Percentiles rank a stretch among this genome's conserved stretches.
phyloP scores from a whole-genome alignment of 1,140 invertebrate genomes.

The Monomorium pharaonis region DNA sequence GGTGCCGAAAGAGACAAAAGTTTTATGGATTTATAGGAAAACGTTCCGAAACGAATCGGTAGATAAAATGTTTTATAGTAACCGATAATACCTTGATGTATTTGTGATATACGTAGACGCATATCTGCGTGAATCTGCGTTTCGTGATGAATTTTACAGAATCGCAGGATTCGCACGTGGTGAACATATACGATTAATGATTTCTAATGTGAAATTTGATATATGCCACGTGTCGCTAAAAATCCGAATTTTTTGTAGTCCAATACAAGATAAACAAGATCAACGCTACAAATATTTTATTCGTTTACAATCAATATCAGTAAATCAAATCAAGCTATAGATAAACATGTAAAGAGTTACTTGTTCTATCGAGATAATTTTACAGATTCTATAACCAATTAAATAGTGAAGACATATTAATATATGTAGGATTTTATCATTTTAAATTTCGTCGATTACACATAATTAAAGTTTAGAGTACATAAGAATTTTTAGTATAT shows the following conservation, averaged over 20 bases:
- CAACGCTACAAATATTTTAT: neutral
- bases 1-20: neutral
- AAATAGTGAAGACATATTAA: neutral
- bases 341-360: neutral
- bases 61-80: constrained; percentile 32
- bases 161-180: neutral
- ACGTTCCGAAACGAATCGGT: neutral
- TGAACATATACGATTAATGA: neutral
- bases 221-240: neutral
- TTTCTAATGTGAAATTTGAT: neutral
- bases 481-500: neutral
- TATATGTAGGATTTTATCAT: neutral
- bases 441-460: neutral
- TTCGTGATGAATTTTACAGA: neutral
- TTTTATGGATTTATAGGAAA: constrained; percentile 19
- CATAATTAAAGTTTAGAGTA: neutral
- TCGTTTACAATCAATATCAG: neutral
- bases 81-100: neutral
- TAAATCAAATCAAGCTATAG: neutral
- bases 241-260: neutral
- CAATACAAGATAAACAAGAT: neutral
- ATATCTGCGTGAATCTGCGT: neutral
- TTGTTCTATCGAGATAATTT: neutral
- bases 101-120: neutral
- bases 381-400: neutral